Percentiles rank a stretch among this genome's conserved stretches.
These are phyloP conservation scores for Hydrocynus forskahlii DNA, from an alignment of 2,797 vertebrate species.

Conservation along the genomic window DNA sequence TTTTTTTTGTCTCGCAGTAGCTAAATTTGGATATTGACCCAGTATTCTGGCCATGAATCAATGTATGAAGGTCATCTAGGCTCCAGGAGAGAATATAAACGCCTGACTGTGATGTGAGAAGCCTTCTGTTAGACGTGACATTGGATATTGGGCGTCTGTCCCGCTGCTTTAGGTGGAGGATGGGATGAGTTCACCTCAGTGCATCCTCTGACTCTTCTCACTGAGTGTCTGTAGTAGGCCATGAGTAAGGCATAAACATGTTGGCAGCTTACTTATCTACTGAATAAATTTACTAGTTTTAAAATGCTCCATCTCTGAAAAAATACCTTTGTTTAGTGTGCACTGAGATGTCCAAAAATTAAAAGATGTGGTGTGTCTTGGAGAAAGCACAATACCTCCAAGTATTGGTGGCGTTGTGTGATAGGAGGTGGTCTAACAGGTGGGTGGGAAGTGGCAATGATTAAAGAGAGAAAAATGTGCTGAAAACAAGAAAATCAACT, in stretches of 20 bases:
- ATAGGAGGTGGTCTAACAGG: too few relatives aligned
- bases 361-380: too few relatives aligned
- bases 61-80: not conserved
- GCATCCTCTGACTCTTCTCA: not conserved
- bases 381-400: too few relatives aligned
- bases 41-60: not conserved
- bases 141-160: constrained; percentile 14
- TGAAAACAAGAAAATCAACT: not conserved
- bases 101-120: not conserved
- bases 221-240: not conserved
- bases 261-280: not conserved
- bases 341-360: too few relatives aligned
- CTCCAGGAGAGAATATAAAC: not conserved
- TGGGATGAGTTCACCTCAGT: not conserved
- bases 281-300: too few relatives aligned
- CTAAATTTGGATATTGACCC: not conserved
- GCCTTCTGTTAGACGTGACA: constrained; percentile 22
- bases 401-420: too few relatives aligned
- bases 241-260: constrained; percentile 1
- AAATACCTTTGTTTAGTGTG: not conserved
- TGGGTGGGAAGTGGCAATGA: too few relatives aligned
- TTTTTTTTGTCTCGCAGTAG: not conserved
- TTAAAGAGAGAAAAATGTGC: too few relatives aligned
- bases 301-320: too few relatives aligned
- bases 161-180: not conserved